Evolutionary conservation across 2,113 vertebrate species (phyloP), one percentile per base, ranked within the genome.

Genomic region (Grammomys dolichurus): DNA sequence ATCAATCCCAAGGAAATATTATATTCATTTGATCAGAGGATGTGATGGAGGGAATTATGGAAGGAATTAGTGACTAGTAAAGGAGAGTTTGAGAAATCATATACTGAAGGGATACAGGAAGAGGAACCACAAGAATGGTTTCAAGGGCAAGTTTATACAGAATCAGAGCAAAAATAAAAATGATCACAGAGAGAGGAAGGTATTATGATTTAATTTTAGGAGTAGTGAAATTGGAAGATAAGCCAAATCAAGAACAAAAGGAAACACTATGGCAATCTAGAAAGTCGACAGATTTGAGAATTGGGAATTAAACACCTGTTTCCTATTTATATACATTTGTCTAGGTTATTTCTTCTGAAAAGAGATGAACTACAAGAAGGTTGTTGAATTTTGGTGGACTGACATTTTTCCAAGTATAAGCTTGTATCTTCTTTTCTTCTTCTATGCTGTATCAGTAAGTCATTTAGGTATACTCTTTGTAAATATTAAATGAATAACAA

Each of bases 401-500:
- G 86, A 88, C 40, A 82, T 48, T 85, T 87, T 94, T 46, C 13
- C 90, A 96, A 90, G 63, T 87, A 89, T 81, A 67, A 46, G 28
- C 81, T 91, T 96, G 10, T 87, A 77, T 81, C 13, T 91, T 91
- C 9, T 51, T 51, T 54, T 88, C 94, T 94, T 86, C 54, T 46
- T 89, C 11, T 96, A 43, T 93, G 95, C 40, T 93, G 43, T 97
- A 90, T 90, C 67, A 90, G 58, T 81, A 63, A 7, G 56, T 69
- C 81, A 89, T 87, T 89, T 94, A 54, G 43, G 33, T 73, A 33
- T 36, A 70, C 48, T 96, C 65, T 88, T 93, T 91, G 33, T 94
- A 97, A 96, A 92, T 28, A 96, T 97, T 91, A 96, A 94, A 92
- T 84, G 17, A 56, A 46, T 46, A 86, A 36, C 43, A 90, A 93